Conservation (phyloP, 1,140 invertebrate genomes). For the Pseudobourletiella spinata region DNA sequence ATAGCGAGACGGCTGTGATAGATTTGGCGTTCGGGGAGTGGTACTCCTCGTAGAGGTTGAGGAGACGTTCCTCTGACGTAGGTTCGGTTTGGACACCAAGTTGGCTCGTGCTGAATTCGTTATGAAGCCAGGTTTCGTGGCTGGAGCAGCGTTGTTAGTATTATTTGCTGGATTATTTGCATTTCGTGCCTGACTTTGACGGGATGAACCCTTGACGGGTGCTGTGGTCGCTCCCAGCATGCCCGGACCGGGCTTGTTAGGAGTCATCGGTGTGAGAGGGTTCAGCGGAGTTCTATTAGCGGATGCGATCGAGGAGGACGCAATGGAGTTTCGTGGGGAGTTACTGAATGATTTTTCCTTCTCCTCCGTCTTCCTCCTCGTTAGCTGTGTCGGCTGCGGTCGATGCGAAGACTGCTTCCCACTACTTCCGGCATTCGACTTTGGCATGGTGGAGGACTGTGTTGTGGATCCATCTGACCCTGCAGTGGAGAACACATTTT, state of each 20-base stretch:
- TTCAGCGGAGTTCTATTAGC: constrained; percentile 25
- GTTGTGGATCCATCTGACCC: no score
- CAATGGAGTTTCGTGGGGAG: constrained; percentile 12
- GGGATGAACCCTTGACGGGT: not conserved
- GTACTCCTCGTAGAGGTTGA: not conserved
- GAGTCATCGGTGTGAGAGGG: constrained; percentile 26
- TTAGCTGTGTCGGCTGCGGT: not conserved
- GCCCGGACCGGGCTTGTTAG: constrained; percentile 20
- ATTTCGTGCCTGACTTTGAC: not conserved
- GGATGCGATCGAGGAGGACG: constrained; percentile 3
- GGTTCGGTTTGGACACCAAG: constrained; percentile 29
- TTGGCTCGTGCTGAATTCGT: constrained; percentile 33
- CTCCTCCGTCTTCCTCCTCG: not conserved
- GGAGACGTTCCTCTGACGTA: constrained; percentile 5
- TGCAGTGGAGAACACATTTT: constrained; percentile 17
- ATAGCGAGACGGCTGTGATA: constrained; percentile 14
- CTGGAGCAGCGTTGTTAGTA: not conserved
- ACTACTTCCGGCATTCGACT: not conserved
- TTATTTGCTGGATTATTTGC: not conserved
- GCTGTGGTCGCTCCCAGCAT: not conserved
- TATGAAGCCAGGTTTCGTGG: constrained; percentile 12
- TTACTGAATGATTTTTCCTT: constrained; percentile 15
- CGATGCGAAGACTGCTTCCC: not conserved
- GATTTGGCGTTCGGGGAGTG: constrained; percentile 16
- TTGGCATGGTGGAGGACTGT: not conserved